Evolutionary conservation across 2,113 vertebrate genomes (phyloP).

Genomic region (Hyaena hyaena): DNA sequence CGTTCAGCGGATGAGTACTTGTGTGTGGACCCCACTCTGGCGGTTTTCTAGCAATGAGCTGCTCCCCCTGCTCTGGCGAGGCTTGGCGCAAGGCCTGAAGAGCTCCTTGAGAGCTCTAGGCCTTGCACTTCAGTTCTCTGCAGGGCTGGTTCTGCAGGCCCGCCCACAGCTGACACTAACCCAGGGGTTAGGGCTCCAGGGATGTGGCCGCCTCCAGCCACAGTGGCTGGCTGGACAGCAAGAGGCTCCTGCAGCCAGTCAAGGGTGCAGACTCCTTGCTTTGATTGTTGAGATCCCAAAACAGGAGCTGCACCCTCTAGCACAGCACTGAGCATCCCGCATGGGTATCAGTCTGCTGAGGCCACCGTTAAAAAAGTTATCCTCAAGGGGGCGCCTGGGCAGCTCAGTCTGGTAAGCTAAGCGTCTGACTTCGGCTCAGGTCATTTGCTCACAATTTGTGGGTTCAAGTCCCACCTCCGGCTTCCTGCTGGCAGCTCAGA

Average conservation of each 20-base stretch:
- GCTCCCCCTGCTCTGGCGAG: fast-evolving
- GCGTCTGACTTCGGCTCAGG: too few relatives aligned
- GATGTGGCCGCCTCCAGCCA: background rate
- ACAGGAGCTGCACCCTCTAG: background rate
- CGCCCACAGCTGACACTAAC: background rate
- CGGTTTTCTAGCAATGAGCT: background rate
- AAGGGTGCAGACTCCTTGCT: background rate
- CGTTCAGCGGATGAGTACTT: background rate
- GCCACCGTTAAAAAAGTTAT: background rate
- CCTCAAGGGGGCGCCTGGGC: background rate
- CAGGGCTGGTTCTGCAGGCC: background rate
- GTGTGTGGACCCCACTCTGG: background rate
- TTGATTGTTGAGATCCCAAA: background rate
- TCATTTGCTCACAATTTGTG: too few relatives aligned
- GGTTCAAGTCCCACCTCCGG: too few relatives aligned
- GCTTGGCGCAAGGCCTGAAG: background rate
- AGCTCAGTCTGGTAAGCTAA: too few relatives aligned
- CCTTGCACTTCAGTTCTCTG: background rate
- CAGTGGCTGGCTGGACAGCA: background rate
- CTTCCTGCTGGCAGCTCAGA: too few relatives aligned
- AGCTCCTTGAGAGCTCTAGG: background rate
- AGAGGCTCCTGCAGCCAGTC: background rate
- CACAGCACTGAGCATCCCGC: background rate
- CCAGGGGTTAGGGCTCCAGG: too few relatives aligned
- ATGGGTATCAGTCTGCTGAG: background rate